These are phyloP conservation scores for mouse (Mus musculus) DNA, from an alignment of 2,113 vertebrate species.

Conservation along the genomic window GRCm39 chr5:23018501-23019000, in stretches of 20 bases:
- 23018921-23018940: background rate
- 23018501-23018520: background rate
- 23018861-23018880: background rate
- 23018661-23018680: slow-evolving; percentile 50
- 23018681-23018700: slow-evolving; percentile 20
- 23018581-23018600: background rate
- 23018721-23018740: slow-evolving; percentile 46
- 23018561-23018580: background rate
- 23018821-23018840: background rate
- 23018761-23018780: slow-evolving; percentile 36
- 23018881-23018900: slow-evolving; percentile 17
- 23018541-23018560: slow-evolving; percentile 22
- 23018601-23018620: slow-evolving; percentile 29
- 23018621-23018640: slow-evolving; percentile 14
- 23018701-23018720: background rate
- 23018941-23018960: background rate
- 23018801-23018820: background rate
- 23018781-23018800: slow-evolving; percentile 20
- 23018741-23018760: background rate
- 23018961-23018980: background rate
- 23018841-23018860: slow-evolving; percentile 44
- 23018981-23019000: background rate
- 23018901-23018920: slow-evolving; percentile 26
- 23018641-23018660: background rate
- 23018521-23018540: slow-evolving; percentile 43